A percentile compares a stretch with the other conserved stretches of the same genome.
These are phyloP conservation scores for Neoaliturus tenellus DNA, from an alignment of 2,888 invertebrate species.

Conservation along the genomic window DNA sequence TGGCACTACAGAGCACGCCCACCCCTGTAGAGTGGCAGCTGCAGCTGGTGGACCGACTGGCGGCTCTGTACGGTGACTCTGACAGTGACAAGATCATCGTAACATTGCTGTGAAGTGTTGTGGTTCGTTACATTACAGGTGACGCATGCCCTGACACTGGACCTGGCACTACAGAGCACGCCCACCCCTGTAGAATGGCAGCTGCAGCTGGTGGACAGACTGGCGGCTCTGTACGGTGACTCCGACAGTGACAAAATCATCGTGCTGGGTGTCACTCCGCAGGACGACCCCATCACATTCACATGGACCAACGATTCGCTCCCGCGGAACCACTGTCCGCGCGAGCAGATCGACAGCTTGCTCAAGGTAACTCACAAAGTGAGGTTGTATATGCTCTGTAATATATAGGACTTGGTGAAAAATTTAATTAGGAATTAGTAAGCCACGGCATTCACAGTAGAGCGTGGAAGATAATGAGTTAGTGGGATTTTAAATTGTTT, in stretches of 20 bases:
- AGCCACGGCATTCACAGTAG: too few species aligned
- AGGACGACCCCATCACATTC: constrained; percentile 78
- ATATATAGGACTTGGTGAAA: too few species aligned
- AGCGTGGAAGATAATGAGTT: too few species aligned
- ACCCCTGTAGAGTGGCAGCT: constrained; percentile 83
- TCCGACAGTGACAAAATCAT: constrained; percentile 80
- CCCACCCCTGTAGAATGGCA: constrained; percentile 80
- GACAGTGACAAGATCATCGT: constrained; percentile 83
- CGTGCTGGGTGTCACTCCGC: constrained; percentile 77
- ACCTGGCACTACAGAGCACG: constrained; percentile 33
- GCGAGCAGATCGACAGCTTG: constrained; percentile 81
- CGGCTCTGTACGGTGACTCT: constrained; percentile 70
- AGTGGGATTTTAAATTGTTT: too few species aligned
- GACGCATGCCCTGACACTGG: constrained; percentile 54
- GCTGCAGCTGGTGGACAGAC: constrained; percentile 79
- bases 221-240: constrained; percentile 72
- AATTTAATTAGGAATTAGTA: too few species aligned
- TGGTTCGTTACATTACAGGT: constrained; percentile 1
- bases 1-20: constrained; percentile 31
- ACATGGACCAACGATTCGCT: constrained; percentile 93
- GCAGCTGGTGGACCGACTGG: constrained; percentile 78
- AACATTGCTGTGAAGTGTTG: too few species aligned
- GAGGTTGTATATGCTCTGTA: too few species aligned
- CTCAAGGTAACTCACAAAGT: too few species aligned
- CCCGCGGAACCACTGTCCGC: constrained; percentile 86